Conservation (phyloP, 2,888 invertebrate species). For the Charanyca ferruginea region DNA sequence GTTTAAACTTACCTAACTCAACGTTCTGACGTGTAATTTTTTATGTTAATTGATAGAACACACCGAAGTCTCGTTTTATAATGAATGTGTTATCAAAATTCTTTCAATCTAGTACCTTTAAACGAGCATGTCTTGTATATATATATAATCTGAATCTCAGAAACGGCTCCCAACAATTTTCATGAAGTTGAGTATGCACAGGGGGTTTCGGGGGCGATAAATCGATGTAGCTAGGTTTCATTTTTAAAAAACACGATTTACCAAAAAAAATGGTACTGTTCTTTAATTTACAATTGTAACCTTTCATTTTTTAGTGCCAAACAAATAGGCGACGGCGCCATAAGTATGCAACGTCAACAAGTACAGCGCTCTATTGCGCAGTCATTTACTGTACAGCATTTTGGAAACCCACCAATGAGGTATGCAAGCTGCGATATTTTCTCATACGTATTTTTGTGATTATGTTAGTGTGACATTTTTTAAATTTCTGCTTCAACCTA, state of each 20-base stretch:
- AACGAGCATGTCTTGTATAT: too few species aligned
- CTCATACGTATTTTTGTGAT: not conserved
- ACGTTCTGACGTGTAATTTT: conserved; percentile 31
- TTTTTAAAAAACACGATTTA: too few species aligned
- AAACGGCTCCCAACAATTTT: too few species aligned
- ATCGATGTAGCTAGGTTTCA: too few species aligned
- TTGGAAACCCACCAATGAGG: conserved; percentile 85
- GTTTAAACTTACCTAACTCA: conserved; percentile 17
- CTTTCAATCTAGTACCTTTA: too few species aligned
- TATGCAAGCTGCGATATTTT: conserved; percentile 52
- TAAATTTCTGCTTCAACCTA: not conserved
- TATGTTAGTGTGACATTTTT: not conserved
- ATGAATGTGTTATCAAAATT: too few species aligned
- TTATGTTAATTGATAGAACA: conserved; percentile 26
- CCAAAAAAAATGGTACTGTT: too few species aligned
- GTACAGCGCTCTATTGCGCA: conserved; percentile 86
- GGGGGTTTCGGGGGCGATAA: too few species aligned
- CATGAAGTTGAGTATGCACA: too few species aligned
- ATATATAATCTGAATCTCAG: too few species aligned
- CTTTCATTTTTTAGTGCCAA: conserved; percentile 76
- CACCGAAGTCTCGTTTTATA: too few species aligned
- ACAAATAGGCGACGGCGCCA: conserved; percentile 78
- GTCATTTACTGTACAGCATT: conserved; percentile 87
- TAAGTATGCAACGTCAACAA: conserved; percentile 84
- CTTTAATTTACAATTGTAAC: conserved; percentile 9